Evolutionary conservation across 1,140 invertebrate genomes (phyloP), one percentile per base, ranked within the genome.

Genomic region (Eubasilissa regina): DNA sequence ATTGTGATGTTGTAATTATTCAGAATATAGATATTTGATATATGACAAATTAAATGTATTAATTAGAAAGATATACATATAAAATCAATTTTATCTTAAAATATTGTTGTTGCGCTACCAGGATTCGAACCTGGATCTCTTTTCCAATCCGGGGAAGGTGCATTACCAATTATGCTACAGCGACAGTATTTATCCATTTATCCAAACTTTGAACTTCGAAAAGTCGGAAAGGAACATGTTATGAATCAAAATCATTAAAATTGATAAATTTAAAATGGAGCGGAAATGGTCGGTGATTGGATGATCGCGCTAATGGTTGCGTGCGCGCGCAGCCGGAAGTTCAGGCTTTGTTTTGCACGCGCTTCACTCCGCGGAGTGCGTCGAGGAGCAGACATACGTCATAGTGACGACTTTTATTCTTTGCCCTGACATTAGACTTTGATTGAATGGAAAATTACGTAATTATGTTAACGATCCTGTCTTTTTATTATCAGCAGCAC

Each of bases 231-330:
- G 25, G 19, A n/a, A 3, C 62, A 66, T 0, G 35, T 11, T 35
- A 66, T 43, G 21, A 43, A 66, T 19, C n/a, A 7, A n/a, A 43
- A 11, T 43, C 17, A 72, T 72, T 21, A 10, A 53, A 70, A 53
- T 56, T 53, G 47, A 8, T 12, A 66, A 25, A 25, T 51, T 68
- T 44, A 72, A 73, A 73, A 62, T n/a, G 15, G 44, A 79, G 44
- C 55, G 78, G 78, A 79, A 79, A 70, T 79, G 70, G 43, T 19
- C 35, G 13, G 45, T 74, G 58, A 79, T 79, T 60, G 77, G 56
- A 48, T 21, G 55, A 12, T 51, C 53, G 48, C 60, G 51, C 72
- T 74, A 72, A 35, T 17, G 45, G 68, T 79, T 53, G 78, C 78
- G 78, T 79, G 78, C 58, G 58, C 70, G 53, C 78, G 68, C 48